Evolutionary conservation across 2,113 vertebrate species (phyloP).

Genomic region (Neolamprologus devosi): DNA sequence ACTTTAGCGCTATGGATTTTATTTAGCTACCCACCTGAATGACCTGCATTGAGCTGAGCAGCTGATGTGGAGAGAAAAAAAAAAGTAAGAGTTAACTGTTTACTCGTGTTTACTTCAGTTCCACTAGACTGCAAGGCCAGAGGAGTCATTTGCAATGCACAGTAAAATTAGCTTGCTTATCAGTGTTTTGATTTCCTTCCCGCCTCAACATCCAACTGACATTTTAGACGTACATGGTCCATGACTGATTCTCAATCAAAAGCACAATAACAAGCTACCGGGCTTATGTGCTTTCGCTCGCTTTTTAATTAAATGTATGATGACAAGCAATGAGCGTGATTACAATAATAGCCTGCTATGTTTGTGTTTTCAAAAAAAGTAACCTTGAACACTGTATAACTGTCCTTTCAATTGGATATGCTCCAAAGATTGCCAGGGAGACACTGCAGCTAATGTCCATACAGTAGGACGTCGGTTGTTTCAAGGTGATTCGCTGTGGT

Average conservation of each 20-base stretch:
- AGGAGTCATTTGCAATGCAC: conserved; percentile 49
- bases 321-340: conserved; percentile 45
- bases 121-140: conserved; percentile 55
- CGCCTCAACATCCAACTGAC: conserved; percentile 57
- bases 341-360: conserved; percentile 49
- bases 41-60: conserved; percentile 52
- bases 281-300: conserved; percentile 38
- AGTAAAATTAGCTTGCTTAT: conserved; percentile 70
- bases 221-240: conserved; percentile 67
- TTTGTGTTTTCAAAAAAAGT: conserved; percentile 37
- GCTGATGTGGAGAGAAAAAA: conserved; percentile 29
- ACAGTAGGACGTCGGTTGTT: conserved; percentile 12
- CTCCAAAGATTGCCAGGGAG: conserved; percentile 49
- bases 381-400: conserved; percentile 59
- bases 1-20: conserved; percentile 54
- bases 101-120: conserved; percentile 59
- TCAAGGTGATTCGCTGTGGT: conserved; percentile 46
- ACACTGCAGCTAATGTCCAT: neutral
- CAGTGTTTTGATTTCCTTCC: conserved; percentile 58
- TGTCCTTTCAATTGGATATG: conserved; percentile 56
- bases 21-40: conserved; percentile 69
- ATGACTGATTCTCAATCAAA: conserved; percentile 71
- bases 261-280: conserved; percentile 35
- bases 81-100: conserved; percentile 39
- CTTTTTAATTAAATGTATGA: conserved; percentile 63